Evolutionary conservation across 2,888 invertebrate species (phyloP), one percentile per base, ranked within the genome.

Genomic region (Mycalesis mineus): DNA sequence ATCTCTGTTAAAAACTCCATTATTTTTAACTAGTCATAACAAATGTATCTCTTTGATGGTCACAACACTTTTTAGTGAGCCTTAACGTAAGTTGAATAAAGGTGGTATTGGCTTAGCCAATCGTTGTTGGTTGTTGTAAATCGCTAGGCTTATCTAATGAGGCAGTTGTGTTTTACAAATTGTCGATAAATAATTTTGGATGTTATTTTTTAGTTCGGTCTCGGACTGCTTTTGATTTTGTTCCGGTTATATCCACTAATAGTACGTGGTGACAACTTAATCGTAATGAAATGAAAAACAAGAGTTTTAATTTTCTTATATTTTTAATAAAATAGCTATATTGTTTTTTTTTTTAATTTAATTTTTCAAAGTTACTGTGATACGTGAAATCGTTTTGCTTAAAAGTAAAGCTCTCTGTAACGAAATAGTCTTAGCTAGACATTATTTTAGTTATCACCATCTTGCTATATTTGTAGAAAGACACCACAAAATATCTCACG

Each of bases 41-140:
- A 66, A 63, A 68, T 61, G 56, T 40, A 39, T 57, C 14, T 53
- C 62, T 68, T 68, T 67, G 65, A 68, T 65, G 55, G 13, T 44
- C 0, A n/a, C 1, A 29, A 8, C 9, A 11, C 1, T 9, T 11
- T 1, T 17, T 17, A 0, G 13, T 54, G n/a, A 36, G 54, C 45
- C 56, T 59, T 62, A 48, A 37, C 1, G 0, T 6, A 7, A 6
- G 50, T 4, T 44, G 3, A 9, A 31, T 60, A 62, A 36, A 22
- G 41, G 1, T 8, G 42, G 17, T 40, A 47, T 57, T 63, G n/a
- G 22, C 31, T 36, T 17, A 13, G 44, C 53, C 28, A 22, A 37
- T 33, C 4, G 3, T 8, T 9, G n/a, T 31, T 47, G n/a, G 31
- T 41, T 5, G 8, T 22, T 37, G 47, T 54, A 54, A 57, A 56